Evolutionary conservation across 2,888 invertebrate genomes (phyloP).

Genomic region (Rotaria magnacalcarata): DNA sequence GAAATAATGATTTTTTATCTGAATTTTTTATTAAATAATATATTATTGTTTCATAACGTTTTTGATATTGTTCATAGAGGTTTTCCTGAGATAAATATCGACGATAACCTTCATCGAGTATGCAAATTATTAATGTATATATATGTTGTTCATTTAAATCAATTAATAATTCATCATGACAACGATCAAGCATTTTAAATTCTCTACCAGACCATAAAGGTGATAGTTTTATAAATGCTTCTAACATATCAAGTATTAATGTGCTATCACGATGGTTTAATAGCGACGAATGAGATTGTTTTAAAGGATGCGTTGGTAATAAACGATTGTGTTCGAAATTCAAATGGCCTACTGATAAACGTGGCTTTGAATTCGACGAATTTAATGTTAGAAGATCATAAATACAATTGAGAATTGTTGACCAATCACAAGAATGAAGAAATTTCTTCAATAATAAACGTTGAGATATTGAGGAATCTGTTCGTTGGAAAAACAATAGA

Average conservation of each 20-base stretch:
- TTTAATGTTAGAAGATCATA: not conserved
- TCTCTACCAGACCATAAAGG: constrained; percentile 21
- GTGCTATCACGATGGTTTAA: not conserved
- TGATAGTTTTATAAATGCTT: constrained; percentile 14
- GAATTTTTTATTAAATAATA: not conserved
- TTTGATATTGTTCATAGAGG: not conserved
- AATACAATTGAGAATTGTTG: constrained; percentile 5
- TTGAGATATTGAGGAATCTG: constrained; percentile 9
- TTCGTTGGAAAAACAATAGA: not conserved
- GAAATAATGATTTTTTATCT: not conserved
- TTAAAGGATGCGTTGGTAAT: not conserved
- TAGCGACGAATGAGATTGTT: not conserved
- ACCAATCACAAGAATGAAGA: constrained; percentile 35
- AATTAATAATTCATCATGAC: constrained; percentile 31
- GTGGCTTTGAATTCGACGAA: not conserved
- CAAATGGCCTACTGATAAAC: not conserved
- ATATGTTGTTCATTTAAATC: constrained; percentile 9
- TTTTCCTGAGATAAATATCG: not conserved
- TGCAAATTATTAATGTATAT: not conserved
- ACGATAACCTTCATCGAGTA: constrained; percentile 17
- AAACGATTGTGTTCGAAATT: not conserved
- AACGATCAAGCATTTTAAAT: constrained; percentile 33
- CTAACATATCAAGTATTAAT: constrained; percentile 33
- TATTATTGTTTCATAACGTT: constrained; percentile 12
- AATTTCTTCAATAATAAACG: constrained; percentile 27